phyloP scores from a whole-genome alignment of 1,140 invertebrate genomes.

The Pachyrhynchus sulphureomaculatus region DNA sequence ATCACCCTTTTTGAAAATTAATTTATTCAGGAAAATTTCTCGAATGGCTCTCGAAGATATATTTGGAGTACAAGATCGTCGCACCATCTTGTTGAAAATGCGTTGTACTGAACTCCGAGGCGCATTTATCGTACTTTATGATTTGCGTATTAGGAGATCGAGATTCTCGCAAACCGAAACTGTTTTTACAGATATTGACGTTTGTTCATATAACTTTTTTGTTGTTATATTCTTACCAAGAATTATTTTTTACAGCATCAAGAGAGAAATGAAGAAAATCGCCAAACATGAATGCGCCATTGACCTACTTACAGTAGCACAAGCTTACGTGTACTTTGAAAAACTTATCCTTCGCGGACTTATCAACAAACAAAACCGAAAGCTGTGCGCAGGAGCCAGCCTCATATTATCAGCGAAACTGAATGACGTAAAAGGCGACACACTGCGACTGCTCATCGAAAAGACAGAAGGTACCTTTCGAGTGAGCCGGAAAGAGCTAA shows the following conservation, averaged over 20 bases:
- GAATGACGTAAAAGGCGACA: constrained; percentile 92
- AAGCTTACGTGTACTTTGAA: constrained; percentile 97
- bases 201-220: too few relatives aligned
- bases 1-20: too few relatives aligned
- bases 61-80: too few relatives aligned
- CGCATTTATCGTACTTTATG: too few relatives aligned
- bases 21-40: too few relatives aligned
- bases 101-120: too few relatives aligned
- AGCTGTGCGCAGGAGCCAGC: constrained; percentile 93
- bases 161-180: too few relatives aligned
- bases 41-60: too few relatives aligned
- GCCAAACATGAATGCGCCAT: constrained; percentile 82
- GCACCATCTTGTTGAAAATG: too few relatives aligned
- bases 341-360: constrained; percentile 90
- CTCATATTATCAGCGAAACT: constrained; percentile 92
- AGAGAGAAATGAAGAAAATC: constrained; percentile 93
- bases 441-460: constrained; percentile 84
- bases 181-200: too few relatives aligned
- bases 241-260: constrained; percentile 66
- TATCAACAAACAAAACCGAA: constrained; percentile 94
- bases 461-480: constrained; percentile 88
- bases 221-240: too few relatives aligned
- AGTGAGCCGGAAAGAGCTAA: constrained; percentile 86
- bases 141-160: too few relatives aligned
- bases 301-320: constrained; percentile 90